These are phyloP conservation scores for Oncorhynchus tshawytscha DNA, from an alignment of 2,113 vertebrate species.

Conservation along the genomic window DNA sequence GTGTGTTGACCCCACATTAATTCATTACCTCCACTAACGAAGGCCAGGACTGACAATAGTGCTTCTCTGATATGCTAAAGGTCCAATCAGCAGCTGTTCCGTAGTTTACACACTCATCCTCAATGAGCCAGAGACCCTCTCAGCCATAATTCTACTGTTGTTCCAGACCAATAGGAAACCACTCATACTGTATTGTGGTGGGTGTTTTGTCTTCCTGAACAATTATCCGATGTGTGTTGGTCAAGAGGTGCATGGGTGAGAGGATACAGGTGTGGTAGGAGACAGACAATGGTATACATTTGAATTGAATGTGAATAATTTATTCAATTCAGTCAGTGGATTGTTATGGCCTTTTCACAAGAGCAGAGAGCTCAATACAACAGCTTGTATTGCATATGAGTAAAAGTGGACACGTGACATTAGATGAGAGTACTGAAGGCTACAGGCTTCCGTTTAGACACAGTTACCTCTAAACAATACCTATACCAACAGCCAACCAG, in stretches of 20 bases:
- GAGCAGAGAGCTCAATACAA: no score
- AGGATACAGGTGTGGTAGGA: conserved; percentile 53
- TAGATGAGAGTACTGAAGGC: neutral
- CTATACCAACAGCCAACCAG: no score
- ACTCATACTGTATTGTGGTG: conserved; percentile 60
- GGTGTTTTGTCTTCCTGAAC: conserved; percentile 63
- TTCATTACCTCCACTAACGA: conserved; percentile 57
- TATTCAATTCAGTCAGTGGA: no score
- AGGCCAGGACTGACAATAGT: conserved; percentile 46
- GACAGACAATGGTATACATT: neutral
- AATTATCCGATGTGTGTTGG: conserved; percentile 44
- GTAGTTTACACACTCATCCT: conserved; percentile 20
- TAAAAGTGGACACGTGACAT: conserved; percentile 2
- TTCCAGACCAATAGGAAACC: conserved; percentile 66
- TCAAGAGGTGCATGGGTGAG: conserved; percentile 39
- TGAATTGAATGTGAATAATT: no score
- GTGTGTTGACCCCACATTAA: conserved; percentile 48
- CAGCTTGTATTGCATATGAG: conserved; percentile 25
- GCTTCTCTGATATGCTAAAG: conserved; percentile 71
- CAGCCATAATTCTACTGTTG: conserved; percentile 58
- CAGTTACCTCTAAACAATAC: no score
- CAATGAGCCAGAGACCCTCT: conserved; percentile 48
- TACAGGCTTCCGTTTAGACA: no score
- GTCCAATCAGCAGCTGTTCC: conserved; percentile 61
- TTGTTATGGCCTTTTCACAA: no score